Percentiles rank a stretch among this genome's conserved stretches.
phyloP scores from a whole-genome alignment of 1,140 invertebrate species.

The Cydia splendana region DNA sequence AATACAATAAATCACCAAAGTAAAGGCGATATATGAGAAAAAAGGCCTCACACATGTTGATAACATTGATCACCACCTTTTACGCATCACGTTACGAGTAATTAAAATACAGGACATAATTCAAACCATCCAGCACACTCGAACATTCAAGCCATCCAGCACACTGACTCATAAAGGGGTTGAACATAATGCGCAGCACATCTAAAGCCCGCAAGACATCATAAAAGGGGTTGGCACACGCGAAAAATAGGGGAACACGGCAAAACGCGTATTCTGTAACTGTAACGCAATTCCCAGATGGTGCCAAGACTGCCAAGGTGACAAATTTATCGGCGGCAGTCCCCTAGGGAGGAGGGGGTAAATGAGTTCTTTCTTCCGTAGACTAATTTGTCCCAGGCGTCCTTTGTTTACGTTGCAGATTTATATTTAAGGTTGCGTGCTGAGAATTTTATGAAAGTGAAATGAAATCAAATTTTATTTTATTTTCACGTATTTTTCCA shows the following conservation, averaged over 20 bases:
- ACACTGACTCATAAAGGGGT: background rate
- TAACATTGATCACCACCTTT: too few relatives aligned
- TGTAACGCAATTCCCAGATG: background rate
- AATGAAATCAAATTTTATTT: too few relatives aligned
- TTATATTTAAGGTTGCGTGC: slow-evolving; percentile 4
- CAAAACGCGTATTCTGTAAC: background rate
- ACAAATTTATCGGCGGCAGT: background rate
- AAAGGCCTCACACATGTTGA: too few relatives aligned
- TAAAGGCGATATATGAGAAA: too few relatives aligned
- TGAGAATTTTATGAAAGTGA: background rate
- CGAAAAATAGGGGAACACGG: background rate
- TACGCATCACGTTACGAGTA: too few relatives aligned
- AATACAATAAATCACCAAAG: too few relatives aligned
- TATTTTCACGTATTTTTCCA: background rate
- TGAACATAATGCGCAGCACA: too few relatives aligned
- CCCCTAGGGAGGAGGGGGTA: slow-evolving; percentile 1
- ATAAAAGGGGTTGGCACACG: background rate
- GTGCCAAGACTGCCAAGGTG: background rate
- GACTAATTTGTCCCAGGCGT: slow-evolving; percentile 19
- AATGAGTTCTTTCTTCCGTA: slow-evolving; percentile 22
- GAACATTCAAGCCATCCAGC: too few relatives aligned
- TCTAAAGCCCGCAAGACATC: background rate
- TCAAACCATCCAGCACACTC: too few relatives aligned
- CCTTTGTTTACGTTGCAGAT: slow-evolving; percentile 17
- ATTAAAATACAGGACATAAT: too few relatives aligned